Base-by-base conservation (phyloP, 1,140 invertebrate genomes). In the Muscidifurax raptorellus region DNA sequence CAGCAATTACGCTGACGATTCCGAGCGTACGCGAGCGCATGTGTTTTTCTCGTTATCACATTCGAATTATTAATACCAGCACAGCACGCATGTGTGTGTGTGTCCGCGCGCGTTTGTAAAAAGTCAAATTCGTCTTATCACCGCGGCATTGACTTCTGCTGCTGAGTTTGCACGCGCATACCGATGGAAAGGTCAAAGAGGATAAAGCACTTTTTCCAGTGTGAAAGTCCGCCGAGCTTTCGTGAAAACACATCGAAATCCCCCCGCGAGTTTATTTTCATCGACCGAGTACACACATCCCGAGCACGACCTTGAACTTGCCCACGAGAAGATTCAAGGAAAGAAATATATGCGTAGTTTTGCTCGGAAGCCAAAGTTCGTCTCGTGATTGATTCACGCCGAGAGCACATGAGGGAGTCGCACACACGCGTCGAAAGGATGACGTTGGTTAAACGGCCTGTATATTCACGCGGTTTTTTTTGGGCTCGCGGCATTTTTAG, bases 241-340 rank as follows among this genome's bases (percentile, higher is more conserved):
- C 13, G 10, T 15, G 13, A 47, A 47, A 47, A 18, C 44, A 47
- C 44, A 12, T 44, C 13, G 44, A 47, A 47, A 47, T 47, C 9
- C 15, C 2, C 44, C 44, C 44, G 12, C 13, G 10, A 4, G 1
- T 47, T 10, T 47, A 10, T 47, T 47, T 47, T 47, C 44, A 47
- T 47, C 44, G 44, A 18, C 15, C 44, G 44, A 47, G 6, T 47
- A 47, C 15, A 25, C 64, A 67, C 64, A 67, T 67, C 64, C 1
- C 64, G n/a, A 32, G 32, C 72, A n/a, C 32, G 27, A 32, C 72
- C 32, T 75, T 75, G 32, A 75, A 75, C 32, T 75, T 75, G 72
- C 22, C 36, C 72, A 75, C 36, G 67, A 69, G 67, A 28, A 69
- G 9, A 69, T 59, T 18, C 0, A 22, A 72, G 7, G 12, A 36